These are phyloP conservation scores for Gallinago nigripennis DNA, from an alignment of 2,797 vertebrate species.

Conservation along the genomic window DNA sequence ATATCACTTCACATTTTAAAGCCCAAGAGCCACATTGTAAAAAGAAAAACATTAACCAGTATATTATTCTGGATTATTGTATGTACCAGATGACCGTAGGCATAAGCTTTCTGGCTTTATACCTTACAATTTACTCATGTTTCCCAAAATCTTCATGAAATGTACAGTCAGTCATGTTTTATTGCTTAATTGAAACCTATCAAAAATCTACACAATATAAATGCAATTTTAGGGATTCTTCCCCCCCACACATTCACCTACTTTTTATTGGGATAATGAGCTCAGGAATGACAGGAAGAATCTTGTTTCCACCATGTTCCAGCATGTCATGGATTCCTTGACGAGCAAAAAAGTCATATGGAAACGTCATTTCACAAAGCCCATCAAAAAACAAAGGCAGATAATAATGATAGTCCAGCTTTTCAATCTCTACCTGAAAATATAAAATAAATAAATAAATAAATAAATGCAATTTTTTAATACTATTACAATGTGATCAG, in stretches of 20 bases:
- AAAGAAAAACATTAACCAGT: not conserved
- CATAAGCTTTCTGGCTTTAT: not conserved
- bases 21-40: not conserved
- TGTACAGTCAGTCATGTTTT: not conserved
- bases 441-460: slow-evolving; percentile 13
- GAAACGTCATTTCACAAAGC: slow-evolving; percentile 88
- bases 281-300: slow-evolving; percentile 91
- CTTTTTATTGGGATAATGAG: slow-evolving; percentile 94
- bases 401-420: slow-evolving; percentile 91
- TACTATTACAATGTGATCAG: not conserved
- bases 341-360: slow-evolving; percentile 91
- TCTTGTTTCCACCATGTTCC: slow-evolving; percentile 89
- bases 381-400: slow-evolving; percentile 93
- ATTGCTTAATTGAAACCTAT: slow-evolving; percentile 31
- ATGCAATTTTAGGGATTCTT: not conserved
- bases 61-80: not conserved
- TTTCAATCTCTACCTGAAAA: slow-evolving; percentile 89
- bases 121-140: not conserved
- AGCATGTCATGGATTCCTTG: slow-evolving; percentile 93
- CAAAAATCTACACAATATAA: not conserved
- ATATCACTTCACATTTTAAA: not conserved
- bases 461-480: not conserved
- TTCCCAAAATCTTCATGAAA: not conserved
- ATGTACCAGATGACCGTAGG: not conserved
- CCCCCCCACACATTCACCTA: slow-evolving; percentile 73